Conservation (phyloP, 2,888 invertebrate genomes). For the Orthonevra nobilis region DNA sequence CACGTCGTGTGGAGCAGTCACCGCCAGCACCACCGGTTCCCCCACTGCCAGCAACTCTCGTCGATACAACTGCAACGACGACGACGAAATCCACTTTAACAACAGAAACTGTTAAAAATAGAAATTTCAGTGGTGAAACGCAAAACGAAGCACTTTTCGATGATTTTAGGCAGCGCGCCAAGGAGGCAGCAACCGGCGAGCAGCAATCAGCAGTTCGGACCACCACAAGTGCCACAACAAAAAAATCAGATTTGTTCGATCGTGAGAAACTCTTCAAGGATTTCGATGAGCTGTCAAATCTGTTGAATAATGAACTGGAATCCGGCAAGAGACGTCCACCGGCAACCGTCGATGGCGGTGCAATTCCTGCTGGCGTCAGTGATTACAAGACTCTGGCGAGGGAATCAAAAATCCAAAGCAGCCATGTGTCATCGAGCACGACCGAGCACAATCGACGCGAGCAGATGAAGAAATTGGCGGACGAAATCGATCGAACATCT, state of each 20-base stretch:
- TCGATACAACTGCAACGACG: slow-evolving; percentile 54
- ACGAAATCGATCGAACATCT: slow-evolving; percentile 54
- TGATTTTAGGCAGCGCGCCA: slow-evolving; percentile 80
- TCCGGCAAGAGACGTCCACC: slow-evolving; percentile 72
- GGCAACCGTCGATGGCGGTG: slow-evolving; percentile 47
- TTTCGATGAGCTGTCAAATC: slow-evolving; percentile 78
- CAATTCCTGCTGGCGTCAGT: slow-evolving; percentile 44
- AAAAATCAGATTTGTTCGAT: slow-evolving; percentile 72
- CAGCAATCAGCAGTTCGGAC: too few relatives aligned
- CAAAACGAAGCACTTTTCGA: slow-evolving; percentile 71
- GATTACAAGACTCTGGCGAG: slow-evolving; percentile 56
- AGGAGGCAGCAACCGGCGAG: slow-evolving; percentile 74
- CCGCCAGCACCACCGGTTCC: slow-evolving; percentile 60
- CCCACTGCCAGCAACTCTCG: slow-evolving; percentile 36
- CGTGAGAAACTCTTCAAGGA: slow-evolving; percentile 79
- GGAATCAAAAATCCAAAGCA: slow-evolving; percentile 43
- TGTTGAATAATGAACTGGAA: slow-evolving; percentile 77
- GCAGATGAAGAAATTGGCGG: slow-evolving; percentile 71
- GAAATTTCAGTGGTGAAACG: slow-evolving; percentile 50
- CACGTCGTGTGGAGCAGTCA: slow-evolving; percentile 45
- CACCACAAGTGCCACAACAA: slow-evolving; percentile 48
- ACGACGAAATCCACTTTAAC: slow-evolving; percentile 65
- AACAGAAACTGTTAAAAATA: slow-evolving; percentile 71
- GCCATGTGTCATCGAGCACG: slow-evolving; percentile 31
- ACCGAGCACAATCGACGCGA: slow-evolving; percentile 74